Base-by-base conservation (phyloP, 37 sponge, comb jelly and placozoan species). In the Cladorhizidae sp. region DNA sequence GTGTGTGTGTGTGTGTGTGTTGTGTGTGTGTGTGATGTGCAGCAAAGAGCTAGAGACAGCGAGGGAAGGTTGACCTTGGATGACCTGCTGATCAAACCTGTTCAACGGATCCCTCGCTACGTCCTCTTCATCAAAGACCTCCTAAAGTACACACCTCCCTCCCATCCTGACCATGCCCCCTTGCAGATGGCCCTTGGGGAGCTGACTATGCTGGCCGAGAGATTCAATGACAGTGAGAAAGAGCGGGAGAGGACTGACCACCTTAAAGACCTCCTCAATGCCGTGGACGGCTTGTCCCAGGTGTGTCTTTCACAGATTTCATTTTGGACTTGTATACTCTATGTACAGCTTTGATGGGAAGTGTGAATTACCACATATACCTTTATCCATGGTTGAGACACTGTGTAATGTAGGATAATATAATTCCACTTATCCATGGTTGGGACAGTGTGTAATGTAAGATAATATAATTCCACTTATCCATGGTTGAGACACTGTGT, bases 61-160 rank as follows among this genome's bases (percentile, higher is more conserved):
- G 36, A 74, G 26, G 89, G 93, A 6, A 84, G 79, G 40, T 74
- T 95, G 43, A 51, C 79, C 20, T 72, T 95, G 31, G 75, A 84
- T 35, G 95, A 95, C 57, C 83, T 95, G 5, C 70, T 95, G 59
- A 95, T 95, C 55, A 91, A 89, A 71, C 95, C 95, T 23, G 92
- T 95, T 20, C 95, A 95, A 67, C 64, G 95, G 7, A 95, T 95
- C 1, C 95, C 95, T 64, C 92, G 93, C 28, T 95, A 95, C 45
- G 86, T 95, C 33, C 79, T 95, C 58, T 88, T 95, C 67, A 80
- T 95, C 72, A 92, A 92, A 81, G 95, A 95, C 70, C 64, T 95
- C 73, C 73, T 95, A 52, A 95, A 95, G 78, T 87, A 95, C 81
- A 92, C 93, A 12, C 37, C 76, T 18, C 49, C 50, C 33, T 36